Conservation (phyloP, 1,140 invertebrate genomes). For the Calliphora vicina region DNA sequence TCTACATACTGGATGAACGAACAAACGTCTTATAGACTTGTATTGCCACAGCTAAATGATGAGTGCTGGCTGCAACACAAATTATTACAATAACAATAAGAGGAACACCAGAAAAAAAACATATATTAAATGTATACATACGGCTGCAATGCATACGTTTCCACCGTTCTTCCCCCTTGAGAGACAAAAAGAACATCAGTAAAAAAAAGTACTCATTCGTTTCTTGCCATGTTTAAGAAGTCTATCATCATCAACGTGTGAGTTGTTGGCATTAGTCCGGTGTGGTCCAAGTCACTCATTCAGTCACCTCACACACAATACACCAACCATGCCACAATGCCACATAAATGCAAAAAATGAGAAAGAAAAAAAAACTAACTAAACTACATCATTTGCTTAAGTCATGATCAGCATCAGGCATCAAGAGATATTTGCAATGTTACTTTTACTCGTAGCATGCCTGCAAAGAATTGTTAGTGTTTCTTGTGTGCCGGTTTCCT, state of each 20-base stretch:
- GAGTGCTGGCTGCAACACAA: background rate
- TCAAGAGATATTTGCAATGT: background rate
- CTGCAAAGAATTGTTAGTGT: background rate
- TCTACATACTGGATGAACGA: background rate
- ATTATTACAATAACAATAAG: background rate
- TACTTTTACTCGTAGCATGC: background rate
- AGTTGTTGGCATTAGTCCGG: constrained; percentile 9
- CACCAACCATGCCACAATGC: background rate
- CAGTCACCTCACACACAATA: background rate
- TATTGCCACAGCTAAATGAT: background rate
- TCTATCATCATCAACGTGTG: constrained; percentile 2
- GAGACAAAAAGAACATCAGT: background rate
- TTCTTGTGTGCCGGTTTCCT: background rate
- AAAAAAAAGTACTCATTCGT: background rate
- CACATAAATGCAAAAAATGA: background rate
- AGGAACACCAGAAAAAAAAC: background rate
- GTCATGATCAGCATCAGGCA: background rate
- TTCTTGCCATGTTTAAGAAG: background rate
- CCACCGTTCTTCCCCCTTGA: background rate
- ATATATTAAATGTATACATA: background rate
- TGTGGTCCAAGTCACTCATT: constrained; percentile 8
- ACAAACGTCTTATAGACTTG: background rate
- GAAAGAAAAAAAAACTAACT: background rate
- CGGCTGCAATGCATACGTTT: background rate
- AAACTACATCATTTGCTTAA: background rate